Base-by-base conservation (phyloP, 2,888 invertebrate species). In the Apocheima hispidaria region DNA sequence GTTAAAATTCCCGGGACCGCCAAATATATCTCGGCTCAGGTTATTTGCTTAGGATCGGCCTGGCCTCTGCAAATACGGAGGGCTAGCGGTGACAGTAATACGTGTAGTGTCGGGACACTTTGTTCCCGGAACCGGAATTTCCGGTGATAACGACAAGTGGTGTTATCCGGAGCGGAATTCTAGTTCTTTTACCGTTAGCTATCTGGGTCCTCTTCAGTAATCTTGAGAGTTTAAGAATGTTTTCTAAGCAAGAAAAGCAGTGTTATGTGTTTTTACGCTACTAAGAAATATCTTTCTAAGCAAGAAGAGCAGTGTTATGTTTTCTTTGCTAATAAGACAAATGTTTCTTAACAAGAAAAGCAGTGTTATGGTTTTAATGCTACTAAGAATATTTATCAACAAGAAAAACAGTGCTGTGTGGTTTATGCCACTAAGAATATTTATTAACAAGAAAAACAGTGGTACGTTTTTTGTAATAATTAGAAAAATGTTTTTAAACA, bases 41-140 rank as follows among this genome's bases (percentile, higher is more conserved):
- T 41, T 80, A 75, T 84, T 84, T 82, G 71, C 64, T 79, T 82
- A 83, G 84, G 84, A 78, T 77, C 56, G 69, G 65, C 55, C 65
- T 56, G 63, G 56, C 66, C 66, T 70, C 63, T 33, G 64, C 71
- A 81, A 80, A 78, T 63, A 77, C 58, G 65, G 65, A 41, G 54
- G 46, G 30, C 28, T 38, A 46, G 48, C 49, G 53, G 46, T 38
- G 46, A 51, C 51, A 48, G 52, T 52, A 62, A 56, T 48, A 57
- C 52, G 61, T 52, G 40, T 52, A 55, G 60, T 55, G 60, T 54
- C 44, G 46, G 60, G 49, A 60, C 50, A 50, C 54, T 60, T 55
- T 55, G 50, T 46, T 50, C 40, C 55, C 44, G 50, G 61, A 48
- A 44, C 30, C 56, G 35, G 56, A 28, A 36, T 16, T 40, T 16